A percentile compares a stretch with the other conserved stretches of the same genome.
phyloP scores from a whole-genome alignment of 2,888 invertebrate genomes.

The Lacanobia wlatinum region DNA sequence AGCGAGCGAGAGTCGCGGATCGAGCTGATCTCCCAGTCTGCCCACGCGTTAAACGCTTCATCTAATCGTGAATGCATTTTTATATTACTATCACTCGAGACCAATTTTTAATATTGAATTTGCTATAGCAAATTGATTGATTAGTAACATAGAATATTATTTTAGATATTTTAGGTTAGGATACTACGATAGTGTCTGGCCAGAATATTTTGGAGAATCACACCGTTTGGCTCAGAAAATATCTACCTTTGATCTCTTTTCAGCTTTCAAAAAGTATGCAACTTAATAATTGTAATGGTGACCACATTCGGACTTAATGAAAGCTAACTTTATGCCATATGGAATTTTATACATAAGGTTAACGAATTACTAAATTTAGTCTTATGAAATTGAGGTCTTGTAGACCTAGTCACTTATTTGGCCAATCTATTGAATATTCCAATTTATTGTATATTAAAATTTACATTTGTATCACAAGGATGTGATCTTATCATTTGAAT shows the following conservation, averaged over 20 bases:
- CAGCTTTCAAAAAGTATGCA: constrained; percentile 90
- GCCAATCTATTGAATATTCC: constrained; percentile 91
- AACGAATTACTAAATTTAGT: constrained; percentile 91
- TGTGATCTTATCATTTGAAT: constrained; percentile 85
- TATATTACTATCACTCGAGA: constrained; percentile 88
- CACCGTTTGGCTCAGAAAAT: constrained; percentile 91
- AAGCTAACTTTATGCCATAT: constrained; percentile 91
- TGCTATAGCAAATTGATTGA: constrained; percentile 88
- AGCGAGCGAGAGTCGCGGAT: constrained; percentile 58
- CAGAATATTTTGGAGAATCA: constrained; percentile 90
- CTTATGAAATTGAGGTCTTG: constrained; percentile 88
- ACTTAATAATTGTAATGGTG: constrained; percentile 88
- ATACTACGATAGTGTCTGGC: constrained; percentile 91
- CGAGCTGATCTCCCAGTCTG: constrained; percentile 66
- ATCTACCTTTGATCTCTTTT: constrained; percentile 90
- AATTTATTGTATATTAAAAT: constrained; percentile 90
- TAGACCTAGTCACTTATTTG: constrained; percentile 90
- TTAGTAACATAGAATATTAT: constrained; percentile 89
- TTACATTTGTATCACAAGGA: constrained; percentile 85
- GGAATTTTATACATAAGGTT: constrained; percentile 90
- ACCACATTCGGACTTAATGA: constrained; percentile 89
- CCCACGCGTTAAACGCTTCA: constrained; percentile 79
- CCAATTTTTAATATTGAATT: constrained; percentile 89
- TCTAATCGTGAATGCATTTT: constrained; percentile 87
- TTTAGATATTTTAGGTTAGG: constrained; percentile 91